phyloP scores from a whole-genome alignment of 2,113 vertebrate genomes.

The Plestiodon gilberti region DNA sequence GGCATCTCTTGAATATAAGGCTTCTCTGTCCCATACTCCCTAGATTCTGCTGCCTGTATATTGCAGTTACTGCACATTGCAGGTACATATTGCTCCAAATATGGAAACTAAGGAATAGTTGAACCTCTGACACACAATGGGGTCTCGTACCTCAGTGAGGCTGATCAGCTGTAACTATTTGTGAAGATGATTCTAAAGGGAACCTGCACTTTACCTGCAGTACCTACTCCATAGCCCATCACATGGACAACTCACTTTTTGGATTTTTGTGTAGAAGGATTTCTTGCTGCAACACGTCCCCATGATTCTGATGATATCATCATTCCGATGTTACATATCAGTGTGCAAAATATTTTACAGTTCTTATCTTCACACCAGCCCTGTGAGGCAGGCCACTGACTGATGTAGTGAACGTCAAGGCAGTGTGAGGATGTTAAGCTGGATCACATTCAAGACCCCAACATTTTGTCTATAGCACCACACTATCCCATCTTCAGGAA shows the following conservation, averaged over 20 bases:
- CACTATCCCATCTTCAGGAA: not conserved
- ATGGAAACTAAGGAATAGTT: not conserved
- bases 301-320: not conserved
- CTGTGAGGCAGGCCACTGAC: not conserved
- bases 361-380: not conserved
- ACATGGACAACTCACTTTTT: not conserved
- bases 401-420: not conserved
- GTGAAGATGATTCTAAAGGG: not conserved
- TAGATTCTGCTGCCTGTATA: not conserved
- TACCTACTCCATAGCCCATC: not conserved
- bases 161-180: not conserved
- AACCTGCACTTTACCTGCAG: not conserved
- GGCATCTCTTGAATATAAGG: not conserved
- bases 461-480: too few species aligned
- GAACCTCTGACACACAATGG: not conserved
- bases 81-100: not conserved
- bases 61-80: not conserved
- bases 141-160: not conserved
- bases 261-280: not conserved
- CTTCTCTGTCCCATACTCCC: not conserved
- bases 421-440: not conserved
- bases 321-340: not conserved
- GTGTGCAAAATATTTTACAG: not conserved
- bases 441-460: not conserved
- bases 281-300: not conserved